Percentiles rank a stretch among this genome's conserved stretches.
These are phyloP conservation scores for Todiramphus saurophagus DNA, from an alignment of 2,113 vertebrate species.

Conservation along the genomic window DNA sequence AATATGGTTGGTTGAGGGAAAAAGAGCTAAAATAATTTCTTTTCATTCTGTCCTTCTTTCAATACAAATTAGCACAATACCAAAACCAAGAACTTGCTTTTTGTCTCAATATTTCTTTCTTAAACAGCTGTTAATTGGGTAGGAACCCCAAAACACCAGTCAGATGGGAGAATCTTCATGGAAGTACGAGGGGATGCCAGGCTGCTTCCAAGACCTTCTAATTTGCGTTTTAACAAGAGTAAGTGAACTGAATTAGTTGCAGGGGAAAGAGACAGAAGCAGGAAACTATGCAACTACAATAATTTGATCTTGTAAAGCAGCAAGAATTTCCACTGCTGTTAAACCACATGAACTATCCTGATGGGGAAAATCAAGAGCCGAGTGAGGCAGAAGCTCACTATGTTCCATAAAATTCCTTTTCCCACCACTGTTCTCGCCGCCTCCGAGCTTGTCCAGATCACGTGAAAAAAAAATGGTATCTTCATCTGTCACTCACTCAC, in stretches of 20 bases:
- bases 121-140: not conserved
- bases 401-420: not conserved
- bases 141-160: not conserved
- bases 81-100: not conserved
- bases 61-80: not conserved
- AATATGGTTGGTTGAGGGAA: rapidly evolving
- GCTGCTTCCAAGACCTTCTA: not conserved
- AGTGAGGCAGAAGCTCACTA: not conserved
- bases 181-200: not conserved
- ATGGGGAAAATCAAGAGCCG: not conserved
- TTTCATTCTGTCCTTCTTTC: not conserved
- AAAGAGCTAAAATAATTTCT: not conserved
- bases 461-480: not conserved
- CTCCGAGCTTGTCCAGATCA: not conserved
- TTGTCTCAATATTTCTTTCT: not conserved
- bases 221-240: not conserved
- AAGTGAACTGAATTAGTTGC: not conserved
- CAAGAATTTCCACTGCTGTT: not conserved
- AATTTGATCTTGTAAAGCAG: not conserved
- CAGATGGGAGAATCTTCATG: not conserved
- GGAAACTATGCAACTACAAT: not conserved
- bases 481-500: not conserved
- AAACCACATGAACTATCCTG: not conserved
- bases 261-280: not conserved
- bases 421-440: not conserved